Percentiles rank a stretch among this genome's conserved stretches.
phyloP scores from a whole-genome alignment of 1,140 invertebrate species.

The Drosophila teissieri region DNA sequence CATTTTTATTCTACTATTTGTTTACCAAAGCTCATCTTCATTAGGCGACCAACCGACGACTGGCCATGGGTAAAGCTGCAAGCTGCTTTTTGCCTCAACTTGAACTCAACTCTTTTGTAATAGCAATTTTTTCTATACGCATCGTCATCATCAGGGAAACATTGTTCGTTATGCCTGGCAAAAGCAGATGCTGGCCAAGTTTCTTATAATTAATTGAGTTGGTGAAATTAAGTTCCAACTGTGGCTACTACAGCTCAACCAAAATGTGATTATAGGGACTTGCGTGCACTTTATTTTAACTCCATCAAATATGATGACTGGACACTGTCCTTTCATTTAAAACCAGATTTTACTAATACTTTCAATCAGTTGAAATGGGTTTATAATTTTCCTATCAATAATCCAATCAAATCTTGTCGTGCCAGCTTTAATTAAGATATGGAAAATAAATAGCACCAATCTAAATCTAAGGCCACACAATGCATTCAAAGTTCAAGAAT shows the following conservation, averaged over 20 bases:
- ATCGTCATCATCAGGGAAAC: slow-evolving; percentile 38
- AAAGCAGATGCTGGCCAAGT: slow-evolving; percentile 10
- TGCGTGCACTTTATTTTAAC: neutral
- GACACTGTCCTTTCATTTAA: too few species aligned
- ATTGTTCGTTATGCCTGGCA: slow-evolving; percentile 9
- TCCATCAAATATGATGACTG: neutral
- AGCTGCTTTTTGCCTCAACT: slow-evolving; percentile 40
- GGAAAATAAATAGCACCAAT: neutral
- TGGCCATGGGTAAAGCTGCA: slow-evolving; percentile 27
- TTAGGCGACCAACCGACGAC: slow-evolving; percentile 51
- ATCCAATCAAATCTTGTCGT: neutral
- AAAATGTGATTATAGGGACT: neutral
- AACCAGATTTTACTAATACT: too few species aligned
- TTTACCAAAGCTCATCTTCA: slow-evolving; percentile 51
- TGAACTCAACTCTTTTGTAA: slow-evolving; percentile 52
- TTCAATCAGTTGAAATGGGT: too few species aligned
- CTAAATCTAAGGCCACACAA: slow-evolving; percentile 10
- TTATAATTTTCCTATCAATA: neutral
- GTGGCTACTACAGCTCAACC: neutral
- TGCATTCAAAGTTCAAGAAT: slow-evolving; percentile 29
- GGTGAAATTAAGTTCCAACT: slow-evolving; percentile 5
- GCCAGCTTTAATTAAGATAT: slow-evolving; percentile 14
- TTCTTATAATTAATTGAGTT: slow-evolving; percentile 37
- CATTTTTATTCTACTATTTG: slow-evolving; percentile 25
- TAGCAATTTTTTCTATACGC: slow-evolving; percentile 18